Conservation (phyloP, 2,888 invertebrate species). For the Andrena praecox region DNA sequence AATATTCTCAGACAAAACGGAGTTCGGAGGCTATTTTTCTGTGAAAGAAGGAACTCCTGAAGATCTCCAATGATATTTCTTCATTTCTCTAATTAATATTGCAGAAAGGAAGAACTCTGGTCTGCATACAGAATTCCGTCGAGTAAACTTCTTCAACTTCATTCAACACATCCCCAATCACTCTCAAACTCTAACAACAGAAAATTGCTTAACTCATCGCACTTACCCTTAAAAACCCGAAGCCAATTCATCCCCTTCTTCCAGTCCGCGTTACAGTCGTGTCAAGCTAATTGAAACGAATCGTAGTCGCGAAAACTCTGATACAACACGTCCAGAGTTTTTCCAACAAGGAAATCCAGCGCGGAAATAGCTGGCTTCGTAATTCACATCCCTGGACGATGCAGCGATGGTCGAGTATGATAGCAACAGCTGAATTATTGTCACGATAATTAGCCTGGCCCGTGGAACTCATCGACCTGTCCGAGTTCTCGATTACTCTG, state of each 20-base stretch:
- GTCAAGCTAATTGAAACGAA: conserved; percentile 52
- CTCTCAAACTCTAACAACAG: too few relatives aligned
- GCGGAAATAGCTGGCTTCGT: conserved; percentile 14
- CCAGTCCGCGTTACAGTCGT: neutral
- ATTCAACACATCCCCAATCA: neutral
- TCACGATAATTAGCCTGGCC: conserved; percentile 50
- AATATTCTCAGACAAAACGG: too few relatives aligned
- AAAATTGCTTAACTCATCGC: neutral
- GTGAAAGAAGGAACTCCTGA: too few relatives aligned
- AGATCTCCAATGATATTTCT: too few relatives aligned
- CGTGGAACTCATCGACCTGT: conserved; percentile 38
- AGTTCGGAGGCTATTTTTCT: too few relatives aligned
- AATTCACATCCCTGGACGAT: neutral
- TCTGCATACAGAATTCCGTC: too few relatives aligned
- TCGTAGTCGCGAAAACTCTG: conserved; percentile 18
- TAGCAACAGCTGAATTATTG: conserved; percentile 42
- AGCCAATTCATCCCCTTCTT: neutral
- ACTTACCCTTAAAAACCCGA: neutral
- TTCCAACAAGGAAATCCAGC: neutral
- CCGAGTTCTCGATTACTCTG: conserved; percentile 57
- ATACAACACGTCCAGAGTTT: conserved; percentile 11
- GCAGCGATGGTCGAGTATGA: neutral
- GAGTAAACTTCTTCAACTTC: too few relatives aligned
- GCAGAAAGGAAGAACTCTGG: too few relatives aligned
- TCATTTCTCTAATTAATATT: too few relatives aligned